Conservation (phyloP, 2,888 invertebrate species). For the Anodontia alba region DNA sequence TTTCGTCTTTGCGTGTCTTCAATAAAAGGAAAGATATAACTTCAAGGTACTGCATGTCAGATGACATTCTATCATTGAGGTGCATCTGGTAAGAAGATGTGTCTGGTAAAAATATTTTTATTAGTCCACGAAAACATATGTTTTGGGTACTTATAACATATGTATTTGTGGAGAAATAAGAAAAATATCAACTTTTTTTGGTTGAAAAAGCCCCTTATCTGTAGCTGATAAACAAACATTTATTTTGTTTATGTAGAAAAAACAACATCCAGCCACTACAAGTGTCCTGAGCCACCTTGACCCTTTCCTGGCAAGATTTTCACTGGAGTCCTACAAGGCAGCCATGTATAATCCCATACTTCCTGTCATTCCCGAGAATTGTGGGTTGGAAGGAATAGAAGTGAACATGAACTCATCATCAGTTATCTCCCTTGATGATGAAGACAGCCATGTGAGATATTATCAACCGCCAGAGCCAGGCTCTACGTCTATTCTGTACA, state of each 20-base stretch:
- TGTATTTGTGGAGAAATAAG: no score
- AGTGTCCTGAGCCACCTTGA: constrained; percentile 11
- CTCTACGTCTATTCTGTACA: constrained; percentile 33
- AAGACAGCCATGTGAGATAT: constrained; percentile 33
- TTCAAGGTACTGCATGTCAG: no score
- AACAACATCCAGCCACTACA: constrained; percentile 23
- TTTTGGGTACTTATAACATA: no score
- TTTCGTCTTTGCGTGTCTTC: no score
- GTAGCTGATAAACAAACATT: background rate
- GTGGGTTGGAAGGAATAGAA: constrained; percentile 10
- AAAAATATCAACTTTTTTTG: no score
- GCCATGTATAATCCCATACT: constrained; percentile 57
- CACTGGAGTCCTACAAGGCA: constrained; percentile 50
- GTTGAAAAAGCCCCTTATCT: no score
- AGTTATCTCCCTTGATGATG: constrained; percentile 56
- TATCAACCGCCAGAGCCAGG: constrained; percentile 55
- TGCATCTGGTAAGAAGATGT: no score
- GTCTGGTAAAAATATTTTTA: no score
- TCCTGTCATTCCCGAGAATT: constrained; percentile 32
- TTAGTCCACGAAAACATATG: no score
- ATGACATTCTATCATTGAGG: no score
- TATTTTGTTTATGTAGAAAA: constrained; percentile 12
- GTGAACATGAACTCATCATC: constrained; percentile 36
- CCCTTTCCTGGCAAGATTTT: constrained; percentile 28
- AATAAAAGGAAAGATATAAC: no score